Base-by-base conservation (phyloP, 1,140 invertebrate genomes). In the Tetramorium simillimum region DNA sequence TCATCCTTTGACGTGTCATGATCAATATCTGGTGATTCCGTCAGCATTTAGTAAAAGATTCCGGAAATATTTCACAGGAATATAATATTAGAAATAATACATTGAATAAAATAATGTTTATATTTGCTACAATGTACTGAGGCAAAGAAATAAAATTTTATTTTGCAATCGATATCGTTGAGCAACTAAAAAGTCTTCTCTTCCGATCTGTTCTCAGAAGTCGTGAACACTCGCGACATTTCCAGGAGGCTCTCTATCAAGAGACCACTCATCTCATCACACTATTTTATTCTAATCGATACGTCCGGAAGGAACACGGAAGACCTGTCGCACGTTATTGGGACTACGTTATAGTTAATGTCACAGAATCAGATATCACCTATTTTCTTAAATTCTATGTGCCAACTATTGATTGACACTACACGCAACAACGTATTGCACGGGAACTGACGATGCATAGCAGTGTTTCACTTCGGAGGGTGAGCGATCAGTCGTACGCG, bases 261-360 rank as follows among this genome's bases (percentile, higher is more conserved):
- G 28, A 4, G 4, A n/a, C 2, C 56, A 24, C 5, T 75, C 0
- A 58, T 75, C 56, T 75, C n/a, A 9, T n/a, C 16, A 18, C 12
- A 21, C 9, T 56, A 28, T 51, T 70, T 51, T 1, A 24, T 49
- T 43, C 28, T 18, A 14, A 65, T 43, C 46, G 16, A 56, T 63
- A 37, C 9, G 7, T 62, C 28, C 21, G 3, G 37, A 60, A 12
- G n/a, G 12, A 40, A 76, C 18, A 2, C 33, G 49, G 10, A 37
- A n/a, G 18, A 33, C 24, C 5, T 6, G 18, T 28, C 40, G 14
- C 16, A 21, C 16, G 18, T 73, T n/a, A n/a, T n/a, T n/a, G n/a
- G n/a, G n/a, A 24, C 14, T 78, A 46, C 58, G 5, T n/a, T 78
- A 63, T 62, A 60, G 14, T 76, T 76, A 58, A 56, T 4, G 18